Base-by-base conservation (phyloP, 1,140 invertebrate genomes). In the Pogonomyrmex barbatus region DNA sequence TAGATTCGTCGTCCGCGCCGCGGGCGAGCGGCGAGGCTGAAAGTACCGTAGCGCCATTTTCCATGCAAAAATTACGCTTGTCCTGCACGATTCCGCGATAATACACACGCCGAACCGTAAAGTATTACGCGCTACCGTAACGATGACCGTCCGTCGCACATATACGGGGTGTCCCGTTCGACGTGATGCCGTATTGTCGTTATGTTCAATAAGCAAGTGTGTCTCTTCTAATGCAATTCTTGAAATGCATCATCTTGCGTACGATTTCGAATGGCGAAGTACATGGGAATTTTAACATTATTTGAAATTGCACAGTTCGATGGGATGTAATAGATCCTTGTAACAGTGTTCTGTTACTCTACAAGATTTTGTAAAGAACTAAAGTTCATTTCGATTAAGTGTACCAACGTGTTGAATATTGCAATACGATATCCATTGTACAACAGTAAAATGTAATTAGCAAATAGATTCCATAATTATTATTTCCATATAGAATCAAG, bases 41-140 rank as follows among this genome's bases (percentile, higher is more conserved):
- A 92, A 93, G 92, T 93, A 93, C 92, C 92, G 92, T 92, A 93
- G 91, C 86, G 88, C 87, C 87, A 89, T 92, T 92, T 91, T 91
- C 90, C 89, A 88, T 92, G 90, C 89, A 89, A 92, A 92, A 93
- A 93, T 93, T 89, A 88, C 91, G 90, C 91, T 83, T 91, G 91
- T 92, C 89, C 88, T 88, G 90, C 88, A 86, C 92, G 91, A 93
- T 92, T 86, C 86, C 88, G 91, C 90, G 93, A 94, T 94, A 94
- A 93, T 94, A 92, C 92, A 92, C 90, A 94, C 91, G 92, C 91
- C 92, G 92, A 94, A 93, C 92, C 92, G 93, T 94, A 94, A 94
- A 94, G 94, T 94, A 94, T 94, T 94, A 94, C 93, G 92, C 92
- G 93, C 93, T 95, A 95, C 94, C 94, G 94, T 95, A 95, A 95